Base-by-base conservation (phyloP, 2,797 vertebrate species). In the Parauchenoglanis punctatus region DNA sequence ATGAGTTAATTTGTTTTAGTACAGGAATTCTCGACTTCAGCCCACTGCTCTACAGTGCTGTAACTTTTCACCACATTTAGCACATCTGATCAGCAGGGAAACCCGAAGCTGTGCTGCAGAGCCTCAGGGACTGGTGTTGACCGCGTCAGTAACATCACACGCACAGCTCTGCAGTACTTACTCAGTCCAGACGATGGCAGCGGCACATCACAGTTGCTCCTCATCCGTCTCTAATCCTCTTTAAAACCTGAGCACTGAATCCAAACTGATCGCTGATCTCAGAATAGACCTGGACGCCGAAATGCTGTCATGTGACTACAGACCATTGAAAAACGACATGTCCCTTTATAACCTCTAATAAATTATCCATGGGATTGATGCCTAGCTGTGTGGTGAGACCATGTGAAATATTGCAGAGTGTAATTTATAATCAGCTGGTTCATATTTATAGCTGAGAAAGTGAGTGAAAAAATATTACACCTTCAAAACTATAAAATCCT, bases 101-200 rank as follows among this genome's bases (percentile, higher is more conserved):
- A 52, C 73, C 25, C 23, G 31, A 58, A 40, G 77, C 77, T 15
- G 7, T 59, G 18, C 13, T 40, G 23, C 28, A 63, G 15, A 0
- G 6, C 23, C 2, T 28, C 40, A 65, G 80, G 23, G 3, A n/a
- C 13, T 46, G 59, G n/a, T 56, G 52, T 5, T 49, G 40, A 1
- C 3, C 25, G 11, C 4, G 65, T 67, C n/a, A 15, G 23, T 25
- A 61, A 61, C 59, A 3, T 61, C 35, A 7, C 0, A 18, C 7
- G 18, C 35, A 73, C 31, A 13, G 7, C 58, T 54, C 84, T 54
- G 84, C 91, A 93, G 77, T 87, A 20, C 52, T 54, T 8, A 86
- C 52, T 35, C 11, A 68, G 17, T 65, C 95, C 95, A 95, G 88
- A 82, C 82, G 95, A 91, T 92, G 95, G 94, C 92, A 95, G 94